Base-by-base conservation (phyloP, 2,113 vertebrate genomes). In the Cromileptes altivelis region DNA sequence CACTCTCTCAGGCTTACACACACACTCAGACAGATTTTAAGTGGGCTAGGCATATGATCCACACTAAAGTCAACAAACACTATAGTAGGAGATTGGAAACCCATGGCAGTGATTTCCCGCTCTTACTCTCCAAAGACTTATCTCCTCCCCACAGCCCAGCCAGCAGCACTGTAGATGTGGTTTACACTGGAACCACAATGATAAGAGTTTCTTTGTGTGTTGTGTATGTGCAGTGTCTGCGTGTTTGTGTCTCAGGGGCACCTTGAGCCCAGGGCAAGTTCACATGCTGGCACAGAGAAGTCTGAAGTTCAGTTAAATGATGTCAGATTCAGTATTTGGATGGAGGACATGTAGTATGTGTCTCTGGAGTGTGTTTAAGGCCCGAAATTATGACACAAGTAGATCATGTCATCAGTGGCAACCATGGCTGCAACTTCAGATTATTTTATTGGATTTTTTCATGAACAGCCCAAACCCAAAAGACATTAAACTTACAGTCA, bases 161-260 rank as follows among this genome's bases (percentile, higher is more conserved):
- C 30, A 62, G 11, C 55, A 53, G 50, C 69, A 25, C 17, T 65
- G 45, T 57, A 69, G 42, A 79, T 90, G 88, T 85, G 90, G 81
- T 81, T 78, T 27, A 73, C 52, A 87, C 52, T 27, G 70, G 83
- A 84, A 74, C 84, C 79, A 86, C 88, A 80, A 40, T 72, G 90
- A 92, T 89, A 92, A 88, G 85, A 61, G 78, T 87, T 81, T 80
- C 82, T 90, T 89, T 92, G 77, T 85, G 55, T 49, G 33, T 71
- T 82, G 49, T 67, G 33, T 74, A 23, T 78, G 52, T 37, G 50
- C 50, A 57, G 3, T 42, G 17, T 62, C 33, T 56, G 33, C 0
- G 12, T 61, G 58, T 50, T 37, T 37, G 40, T 86, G 21, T 86
- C 12, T 83, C 27, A 49, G 65, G 75, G 87, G 81, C 88, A 92